Percentiles rank a stretch among this genome's conserved stretches.
Evolutionary conservation across 1,140 invertebrate genomes (phyloP).

Genomic region (Oreohelix idahoensis): DNA sequence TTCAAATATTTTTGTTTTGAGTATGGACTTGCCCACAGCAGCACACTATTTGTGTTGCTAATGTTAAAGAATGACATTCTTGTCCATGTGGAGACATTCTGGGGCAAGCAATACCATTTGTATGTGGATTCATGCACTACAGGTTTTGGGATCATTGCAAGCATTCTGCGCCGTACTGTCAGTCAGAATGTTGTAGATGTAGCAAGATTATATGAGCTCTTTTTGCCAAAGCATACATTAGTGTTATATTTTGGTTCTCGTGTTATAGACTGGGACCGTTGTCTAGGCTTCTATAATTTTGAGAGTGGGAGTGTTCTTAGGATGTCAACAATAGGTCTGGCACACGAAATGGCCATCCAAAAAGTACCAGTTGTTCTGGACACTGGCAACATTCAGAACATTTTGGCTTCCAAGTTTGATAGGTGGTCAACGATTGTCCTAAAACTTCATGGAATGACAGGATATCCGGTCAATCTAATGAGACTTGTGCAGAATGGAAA

Average conservation of each 20-base stretch:
- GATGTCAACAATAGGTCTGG: conserved; percentile 58
- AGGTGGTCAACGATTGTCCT: conserved; percentile 64
- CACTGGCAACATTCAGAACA: conserved; percentile 48
- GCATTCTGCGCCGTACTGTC: conserved; percentile 57
- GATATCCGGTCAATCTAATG: conserved; percentile 66
- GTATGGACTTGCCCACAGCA: conserved; percentile 52
- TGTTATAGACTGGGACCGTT: conserved; percentile 54
- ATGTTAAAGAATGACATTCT: conserved; percentile 59
- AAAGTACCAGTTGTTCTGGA: conserved; percentile 56
- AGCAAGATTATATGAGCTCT: conserved; percentile 57
- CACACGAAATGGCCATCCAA: conserved; percentile 53
- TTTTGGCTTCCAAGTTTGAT: conserved; percentile 63
- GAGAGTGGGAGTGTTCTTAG: conserved; percentile 52
- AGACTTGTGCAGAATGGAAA: conserved; percentile 50
- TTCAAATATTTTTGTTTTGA: too few relatives aligned
- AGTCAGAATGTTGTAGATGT: conserved; percentile 51
- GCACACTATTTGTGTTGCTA: conserved; percentile 59
- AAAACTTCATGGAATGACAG: conserved; percentile 62
- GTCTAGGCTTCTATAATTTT: conserved; percentile 56
- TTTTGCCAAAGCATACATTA: conserved; percentile 59
- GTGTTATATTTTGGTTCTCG: conserved; percentile 53
- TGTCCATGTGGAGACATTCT: conserved; percentile 67
- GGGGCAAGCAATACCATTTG: conserved; percentile 62
- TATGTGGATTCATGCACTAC: conserved; percentile 64
- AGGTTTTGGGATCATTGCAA: conserved; percentile 55